phyloP scores from a whole-genome alignment of 2,888 invertebrate species.

The Lithophane semibrunnea region DNA sequence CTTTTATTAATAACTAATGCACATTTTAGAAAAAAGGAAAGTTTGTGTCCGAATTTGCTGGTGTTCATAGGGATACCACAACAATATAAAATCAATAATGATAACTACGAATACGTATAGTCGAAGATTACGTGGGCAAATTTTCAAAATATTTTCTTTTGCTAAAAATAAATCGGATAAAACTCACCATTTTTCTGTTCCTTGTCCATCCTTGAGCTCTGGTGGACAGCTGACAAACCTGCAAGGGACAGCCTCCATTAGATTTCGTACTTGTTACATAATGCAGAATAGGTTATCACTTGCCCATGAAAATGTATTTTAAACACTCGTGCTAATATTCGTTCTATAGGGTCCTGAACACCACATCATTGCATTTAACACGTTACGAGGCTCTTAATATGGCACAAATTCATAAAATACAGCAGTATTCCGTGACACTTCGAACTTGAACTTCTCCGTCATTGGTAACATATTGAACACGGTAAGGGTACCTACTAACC shows the following conservation, averaged over 20 bases:
- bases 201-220: conserved; percentile 93
- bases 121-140: conserved; percentile 23
- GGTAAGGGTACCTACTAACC: conserved; percentile 67
- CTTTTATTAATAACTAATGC: background rate
- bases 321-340: conserved; percentile 64
- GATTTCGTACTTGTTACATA: conserved; percentile 89
- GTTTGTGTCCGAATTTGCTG: background rate
- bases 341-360: conserved; percentile 57
- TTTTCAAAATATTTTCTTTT: conserved; percentile 12
- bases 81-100: conserved; percentile 50
- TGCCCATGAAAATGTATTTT: conserved; percentile 72
- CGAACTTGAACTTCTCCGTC: conserved; percentile 70
- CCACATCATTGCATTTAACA: conserved; percentile 68
- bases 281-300: conserved; percentile 88
- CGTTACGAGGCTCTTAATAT: conserved; percentile 63
- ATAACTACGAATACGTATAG: background rate
- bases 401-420: conserved; percentile 78
- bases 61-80: conserved; percentile 12
- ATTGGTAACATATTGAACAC: conserved; percentile 73
- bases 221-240: conserved; percentile 95
- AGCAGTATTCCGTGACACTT: conserved; percentile 74
- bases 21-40: background rate
- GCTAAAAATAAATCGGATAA: background rate
- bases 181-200: conserved; percentile 94
- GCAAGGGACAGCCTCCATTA: conserved; percentile 86